A percentile compares a stretch with the other conserved stretches of the same genome.
These are phyloP conservation scores for Morpho deidamia DNA, from an alignment of 2,888 invertebrate species.

Conservation along the genomic window DNA sequence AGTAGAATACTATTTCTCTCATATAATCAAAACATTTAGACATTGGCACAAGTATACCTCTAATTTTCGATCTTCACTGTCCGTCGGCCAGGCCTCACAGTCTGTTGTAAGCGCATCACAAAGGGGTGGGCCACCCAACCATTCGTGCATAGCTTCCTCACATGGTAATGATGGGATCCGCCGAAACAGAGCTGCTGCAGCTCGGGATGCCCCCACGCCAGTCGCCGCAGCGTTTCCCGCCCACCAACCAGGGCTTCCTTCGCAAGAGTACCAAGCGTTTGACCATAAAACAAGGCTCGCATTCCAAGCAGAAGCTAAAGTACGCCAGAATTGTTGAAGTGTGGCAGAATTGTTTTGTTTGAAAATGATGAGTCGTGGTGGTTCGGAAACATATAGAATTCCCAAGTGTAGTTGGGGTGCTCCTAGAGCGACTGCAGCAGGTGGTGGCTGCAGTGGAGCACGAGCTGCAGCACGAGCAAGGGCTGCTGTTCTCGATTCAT, in stretches of 20 bases:
- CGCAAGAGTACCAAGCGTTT: slow-evolving; percentile 69
- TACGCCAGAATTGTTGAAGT: slow-evolving; percentile 76
- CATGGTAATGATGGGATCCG: slow-evolving; percentile 84
- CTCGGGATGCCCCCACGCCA: slow-evolving; percentile 60
- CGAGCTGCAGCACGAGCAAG: slow-evolving; percentile 65
- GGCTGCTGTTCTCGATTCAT: slow-evolving; percentile 57
- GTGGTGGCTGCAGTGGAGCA: slow-evolving; percentile 55
- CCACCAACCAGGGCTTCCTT: slow-evolving; percentile 59
- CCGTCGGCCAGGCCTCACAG: slow-evolving; percentile 54
- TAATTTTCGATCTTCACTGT: slow-evolving; percentile 40
- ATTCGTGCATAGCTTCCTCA: slow-evolving; percentile 81
- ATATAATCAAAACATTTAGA: no score
- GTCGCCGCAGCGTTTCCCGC: slow-evolving; percentile 68
- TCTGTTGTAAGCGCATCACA: slow-evolving; percentile 58
- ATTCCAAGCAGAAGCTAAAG: slow-evolving; percentile 71
- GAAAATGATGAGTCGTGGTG: slow-evolving; percentile 58
- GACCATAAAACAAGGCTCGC: slow-evolving; percentile 66
- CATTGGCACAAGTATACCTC: slow-evolving; percentile 38
- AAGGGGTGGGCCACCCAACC: slow-evolving; percentile 79
- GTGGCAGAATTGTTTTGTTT: slow-evolving; percentile 71
- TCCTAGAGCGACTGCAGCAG: slow-evolving; percentile 68
- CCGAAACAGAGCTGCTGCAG: slow-evolving; percentile 80
- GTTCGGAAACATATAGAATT: slow-evolving; percentile 63
- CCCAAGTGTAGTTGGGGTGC: slow-evolving; percentile 72
- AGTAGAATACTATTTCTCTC: no score